Evolutionary conservation across 2,888 invertebrate species (phyloP), one percentile per base, ranked within the genome.

Genomic region (Pachycephus smyrnensis): DNA sequence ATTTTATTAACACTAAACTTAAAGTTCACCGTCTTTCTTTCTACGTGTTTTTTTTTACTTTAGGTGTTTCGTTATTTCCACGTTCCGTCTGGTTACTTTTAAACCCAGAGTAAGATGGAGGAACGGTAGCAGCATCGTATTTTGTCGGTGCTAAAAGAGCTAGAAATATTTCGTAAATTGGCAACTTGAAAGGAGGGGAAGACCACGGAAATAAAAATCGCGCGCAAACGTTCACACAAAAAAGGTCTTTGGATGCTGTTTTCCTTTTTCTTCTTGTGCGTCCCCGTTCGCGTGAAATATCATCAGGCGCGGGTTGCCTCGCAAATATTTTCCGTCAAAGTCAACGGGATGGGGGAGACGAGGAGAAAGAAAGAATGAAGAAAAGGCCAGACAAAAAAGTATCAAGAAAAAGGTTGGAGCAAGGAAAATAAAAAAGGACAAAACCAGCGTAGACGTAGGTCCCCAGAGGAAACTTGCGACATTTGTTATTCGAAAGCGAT

Each of bases 351-450:
- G 31, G 69, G 15, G 73, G 35, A 35, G 30, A 55, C 23, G 55
- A 55, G 9, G 23, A 75, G 31, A 68, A 75, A 75, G 73, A 79
- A 76, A 75, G 73, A 77, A 77, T 68, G 75, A 77, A 73, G 76
- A 31, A 79, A 77, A 75, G 79, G 74, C 76, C 74, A 76, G 33
- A 71, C 78, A 77, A 69, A 75, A 73, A 77, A 77, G 73, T 76
- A 80, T 75, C 77, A 77, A 79, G 77, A 79, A 79, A 55, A 69
- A 37, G 75, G 55, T 75, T 68, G 77, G 75, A 75, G 77, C 36
- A 77, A 73, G 76, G 76, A 55, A 73, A 68, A 77, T 79, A 73
- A 55, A 55, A 55, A 55, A 23, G 23, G 55, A 55, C 55, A 55
- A 55, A 55, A 23, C 9, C 23, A 55, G 23, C 55, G 55, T 55